Conservation (phyloP, 2,888 invertebrate genomes). For the Drosophila robusta region DNA sequence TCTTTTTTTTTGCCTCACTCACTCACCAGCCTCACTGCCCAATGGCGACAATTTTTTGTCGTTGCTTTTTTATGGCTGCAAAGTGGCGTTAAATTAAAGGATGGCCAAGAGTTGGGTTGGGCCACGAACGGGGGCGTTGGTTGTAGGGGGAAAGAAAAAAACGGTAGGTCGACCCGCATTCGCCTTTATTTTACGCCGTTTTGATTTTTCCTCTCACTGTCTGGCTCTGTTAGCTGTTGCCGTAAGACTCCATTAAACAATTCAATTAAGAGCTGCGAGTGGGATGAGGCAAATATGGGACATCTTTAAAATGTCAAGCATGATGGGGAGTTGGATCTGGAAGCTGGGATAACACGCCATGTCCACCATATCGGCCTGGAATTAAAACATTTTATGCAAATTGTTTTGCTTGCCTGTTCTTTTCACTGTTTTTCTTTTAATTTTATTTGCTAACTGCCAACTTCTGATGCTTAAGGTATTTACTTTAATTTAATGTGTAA, state of each 20-base stretch:
- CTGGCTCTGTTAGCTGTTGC: slow-evolving; percentile 28
- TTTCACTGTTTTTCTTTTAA: slow-evolving; percentile 15
- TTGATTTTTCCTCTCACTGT: slow-evolving; percentile 61
- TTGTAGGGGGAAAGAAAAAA: too few relatives aligned
- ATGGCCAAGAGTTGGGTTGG: slow-evolving; percentile 11
- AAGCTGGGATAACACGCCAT: slow-evolving; percentile 3
- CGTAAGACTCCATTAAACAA: slow-evolving; percentile 79
- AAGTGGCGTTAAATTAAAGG: slow-evolving; percentile 78
- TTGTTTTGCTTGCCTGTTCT: slow-evolving; percentile 32
- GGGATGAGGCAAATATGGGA: slow-evolving; percentile 30
- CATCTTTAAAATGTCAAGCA: slow-evolving; percentile 71
- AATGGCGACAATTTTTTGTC: slow-evolving; percentile 70
- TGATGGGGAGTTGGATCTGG: slow-evolving; percentile 18
- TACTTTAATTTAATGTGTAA: slow-evolving; percentile 65
- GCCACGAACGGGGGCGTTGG: neutral
- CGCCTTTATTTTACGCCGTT: slow-evolving; percentile 72
- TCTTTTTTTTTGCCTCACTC: slow-evolving; percentile 10
- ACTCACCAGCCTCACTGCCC: slow-evolving; percentile 32
- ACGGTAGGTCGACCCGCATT: slow-evolving; percentile 67
- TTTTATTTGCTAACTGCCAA: slow-evolving; percentile 41
- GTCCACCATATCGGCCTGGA: slow-evolving; percentile 33
- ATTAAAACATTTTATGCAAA: slow-evolving; percentile 78
- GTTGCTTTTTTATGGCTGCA: slow-evolving; percentile 60
- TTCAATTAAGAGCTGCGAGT: slow-evolving; percentile 66
- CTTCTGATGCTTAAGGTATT: slow-evolving; percentile 73